Evolutionary conservation across 1,140 invertebrate genomes (phyloP), one percentile per base, ranked within the genome.

Genomic region (Lordiphosa mommai): DNA sequence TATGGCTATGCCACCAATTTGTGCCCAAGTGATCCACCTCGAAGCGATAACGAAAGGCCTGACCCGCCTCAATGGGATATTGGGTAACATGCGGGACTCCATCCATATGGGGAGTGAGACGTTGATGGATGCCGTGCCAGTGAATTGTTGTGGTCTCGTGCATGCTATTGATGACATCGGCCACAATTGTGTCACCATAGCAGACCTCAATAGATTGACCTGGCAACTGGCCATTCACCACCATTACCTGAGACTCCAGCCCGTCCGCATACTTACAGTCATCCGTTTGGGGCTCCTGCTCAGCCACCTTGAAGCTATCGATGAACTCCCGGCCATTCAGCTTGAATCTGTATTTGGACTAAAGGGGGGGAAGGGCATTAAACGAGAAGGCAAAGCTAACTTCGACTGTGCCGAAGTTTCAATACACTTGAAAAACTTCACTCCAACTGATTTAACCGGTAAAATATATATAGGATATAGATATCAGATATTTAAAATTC

Each of bases 21-120:
- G 86, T 88, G 43, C 82, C 84, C 2, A 92, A 12, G 17, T 88
- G 88, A 23, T 90, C 88, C 4, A 92, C 92, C 41, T 85, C 84
- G 52, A 89, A 90, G 10, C 70, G 73, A 70, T 93, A 93, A 4
- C 90, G 89, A 55, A 93, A 94, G 1, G 89, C 89, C 38, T 90
- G 90, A 0, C 88, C 89, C 0, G 92, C 90, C 12, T 76, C 79
- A 9, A 93, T 92, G 0, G 93, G 92, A 69, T 92, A 93, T 65
- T 95, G 94, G 0, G 93, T 94, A 3, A 95, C 89, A 88, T 92
- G 92, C 0, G 93, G 93, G 8, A 95, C 92, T 0, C 93, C 93
- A 72, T 93, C 93, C 91, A 92, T 93, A 67, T 90, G 90, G 0
- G 90, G 91, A 0, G 90, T 90, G 9, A 69, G 68, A 0, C 70